A percentile compares a stretch with the other conserved stretches of the same genome.
Evolutionary conservation across 2,113 vertebrate genomes (phyloP).

Genomic region (Chaenocephalus aceratus): DNA sequence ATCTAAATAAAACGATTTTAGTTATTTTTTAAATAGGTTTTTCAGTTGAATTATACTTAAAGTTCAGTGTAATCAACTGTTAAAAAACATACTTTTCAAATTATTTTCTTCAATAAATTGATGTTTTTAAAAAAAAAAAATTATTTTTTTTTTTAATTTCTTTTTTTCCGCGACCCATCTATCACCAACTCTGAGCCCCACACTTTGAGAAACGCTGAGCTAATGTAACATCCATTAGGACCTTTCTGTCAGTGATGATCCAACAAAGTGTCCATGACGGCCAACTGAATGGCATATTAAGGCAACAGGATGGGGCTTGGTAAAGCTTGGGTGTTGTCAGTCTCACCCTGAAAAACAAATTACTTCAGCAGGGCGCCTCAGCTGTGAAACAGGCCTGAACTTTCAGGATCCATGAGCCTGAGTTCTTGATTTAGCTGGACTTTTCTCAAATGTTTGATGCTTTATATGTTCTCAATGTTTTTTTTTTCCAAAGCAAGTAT

Average conservation of each 20-base stretch:
- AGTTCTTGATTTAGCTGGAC: slow-evolving; percentile 15
- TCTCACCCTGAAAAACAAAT: slow-evolving; percentile 60
- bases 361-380: slow-evolving; percentile 38
- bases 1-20: no score
- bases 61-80: no score
- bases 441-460: slow-evolving; percentile 18
- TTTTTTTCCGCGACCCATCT: no score
- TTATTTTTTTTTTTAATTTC: no score
- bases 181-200: no score
- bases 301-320: slow-evolving; percentile 26
- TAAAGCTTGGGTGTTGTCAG: slow-evolving; percentile 33
- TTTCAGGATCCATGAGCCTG: not conserved
- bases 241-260: slow-evolving; percentile 22
- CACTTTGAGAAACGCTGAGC: no score
- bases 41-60: no score
- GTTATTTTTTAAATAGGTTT: no score
- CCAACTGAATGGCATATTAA: slow-evolving; percentile 31
- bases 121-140: no score
- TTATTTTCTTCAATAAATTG: no score
- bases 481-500: slow-evolving; percentile 7
- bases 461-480: not conserved
- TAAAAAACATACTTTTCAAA: no score
- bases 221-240: slow-evolving; percentile 41
- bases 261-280: slow-evolving; percentile 36
- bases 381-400: slow-evolving; percentile 34